Evolutionary conservation across 2,888 invertebrate species (phyloP).

Genomic region (Calameuta filiformis): DNA sequence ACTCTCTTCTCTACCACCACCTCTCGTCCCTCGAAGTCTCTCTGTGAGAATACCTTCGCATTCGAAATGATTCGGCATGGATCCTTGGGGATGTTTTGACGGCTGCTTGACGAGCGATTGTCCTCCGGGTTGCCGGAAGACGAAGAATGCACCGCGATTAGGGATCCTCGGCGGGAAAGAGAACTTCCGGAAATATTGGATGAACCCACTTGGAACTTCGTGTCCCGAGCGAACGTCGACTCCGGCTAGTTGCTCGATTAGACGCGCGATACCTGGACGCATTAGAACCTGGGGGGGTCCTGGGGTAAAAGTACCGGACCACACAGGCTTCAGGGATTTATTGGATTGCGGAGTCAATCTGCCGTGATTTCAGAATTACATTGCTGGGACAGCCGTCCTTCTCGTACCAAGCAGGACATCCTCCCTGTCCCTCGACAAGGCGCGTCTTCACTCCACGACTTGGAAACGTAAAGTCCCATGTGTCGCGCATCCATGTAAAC

Average conservation of each 20-base stretch:
- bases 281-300: neutral
- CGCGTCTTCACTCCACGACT: constrained; percentile 2
- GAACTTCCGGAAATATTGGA: neutral
- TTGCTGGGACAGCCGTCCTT: constrained; percentile 26
- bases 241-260: neutral
- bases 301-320: constrained; percentile 33
- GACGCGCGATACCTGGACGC: neutral
- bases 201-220: neutral
- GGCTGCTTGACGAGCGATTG: constrained; percentile 62
- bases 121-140: constrained; percentile 30
- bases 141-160: neutral
- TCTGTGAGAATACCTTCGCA: constrained; percentile 46
- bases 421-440: constrained; percentile 12
- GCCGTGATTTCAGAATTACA: constrained; percentile 46
- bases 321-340: constrained; percentile 41
- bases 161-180: neutral
- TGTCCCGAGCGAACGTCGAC: neutral
- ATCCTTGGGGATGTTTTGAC: constrained; percentile 65
- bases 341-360: constrained; percentile 43
- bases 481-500: constrained; percentile 49
- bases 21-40: constrained; percentile 12
- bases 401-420: constrained; percentile 1
- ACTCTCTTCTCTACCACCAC: constrained; percentile 18
- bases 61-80: constrained; percentile 55
- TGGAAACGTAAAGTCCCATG: constrained; percentile 28